These are phyloP conservation scores for Craniophora ligustri DNA, from an alignment of 2,888 invertebrate genomes.

Conservation along the genomic window DNA sequence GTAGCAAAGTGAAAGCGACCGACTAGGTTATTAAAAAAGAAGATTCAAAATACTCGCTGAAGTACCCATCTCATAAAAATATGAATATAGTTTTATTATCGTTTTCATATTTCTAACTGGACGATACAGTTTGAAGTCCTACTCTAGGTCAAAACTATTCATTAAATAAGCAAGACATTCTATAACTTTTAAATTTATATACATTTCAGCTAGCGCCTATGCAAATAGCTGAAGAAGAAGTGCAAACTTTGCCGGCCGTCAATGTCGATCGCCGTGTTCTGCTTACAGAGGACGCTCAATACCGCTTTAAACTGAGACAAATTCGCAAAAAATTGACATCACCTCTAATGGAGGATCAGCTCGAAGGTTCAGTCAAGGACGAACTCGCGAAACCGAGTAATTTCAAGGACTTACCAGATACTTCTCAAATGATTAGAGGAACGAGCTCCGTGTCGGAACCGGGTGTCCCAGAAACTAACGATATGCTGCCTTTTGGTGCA, in stretches of 20 bases:
- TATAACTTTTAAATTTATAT: neutral
- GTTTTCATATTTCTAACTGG: no score
- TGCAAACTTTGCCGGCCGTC: slow-evolving; percentile 66
- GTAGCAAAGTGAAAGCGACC: no score
- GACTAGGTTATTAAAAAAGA: no score
- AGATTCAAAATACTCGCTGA: no score
- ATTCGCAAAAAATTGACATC: slow-evolving; percentile 74
- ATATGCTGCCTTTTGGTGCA: slow-evolving; percentile 86
- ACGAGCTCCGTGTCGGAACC: slow-evolving; percentile 72
- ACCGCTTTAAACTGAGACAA: slow-evolving; percentile 76
- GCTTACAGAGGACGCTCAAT: slow-evolving; percentile 76
- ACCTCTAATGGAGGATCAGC: slow-evolving; percentile 69
- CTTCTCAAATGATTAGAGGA: slow-evolving; percentile 89
- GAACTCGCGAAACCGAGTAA: slow-evolving; percentile 89
- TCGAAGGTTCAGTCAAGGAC: slow-evolving; percentile 72
- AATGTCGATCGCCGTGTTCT: slow-evolving; percentile 75
- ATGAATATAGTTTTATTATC: no score
- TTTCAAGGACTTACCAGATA: slow-evolving; percentile 89
- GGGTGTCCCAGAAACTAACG: slow-evolving; percentile 52
- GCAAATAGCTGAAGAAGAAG: slow-evolving; percentile 71
- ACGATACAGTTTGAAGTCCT: no score
- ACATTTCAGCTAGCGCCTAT: slow-evolving; percentile 63
- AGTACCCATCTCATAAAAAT: no score
- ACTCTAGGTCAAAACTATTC: no score
- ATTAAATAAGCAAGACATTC: no score